These are phyloP conservation scores for Bombus superbus DNA, from an alignment of 1,140 invertebrate genomes.

Conservation along the genomic window DNA sequence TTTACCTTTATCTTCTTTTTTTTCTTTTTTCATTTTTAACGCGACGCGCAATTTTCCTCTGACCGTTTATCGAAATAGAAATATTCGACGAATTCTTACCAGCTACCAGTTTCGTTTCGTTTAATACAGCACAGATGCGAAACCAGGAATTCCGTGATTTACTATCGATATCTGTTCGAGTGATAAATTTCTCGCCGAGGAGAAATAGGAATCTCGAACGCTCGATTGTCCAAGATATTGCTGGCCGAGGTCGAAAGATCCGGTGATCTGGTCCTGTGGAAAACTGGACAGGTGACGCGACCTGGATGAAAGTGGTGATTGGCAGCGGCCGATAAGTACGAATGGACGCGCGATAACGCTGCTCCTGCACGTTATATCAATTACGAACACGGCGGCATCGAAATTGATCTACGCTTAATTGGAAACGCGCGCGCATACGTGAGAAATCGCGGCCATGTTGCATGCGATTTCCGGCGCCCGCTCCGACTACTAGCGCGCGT, in stretches of 20 bases:
- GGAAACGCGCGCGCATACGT: slow-evolving; percentile 8
- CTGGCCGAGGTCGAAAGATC: neutral
- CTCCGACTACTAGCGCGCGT: neutral
- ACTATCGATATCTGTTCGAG: neutral
- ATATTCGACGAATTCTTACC: neutral
- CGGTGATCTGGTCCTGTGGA: neutral
- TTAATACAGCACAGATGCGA: neutral
- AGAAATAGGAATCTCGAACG: neutral
- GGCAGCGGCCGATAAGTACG: slow-evolving; percentile 30
- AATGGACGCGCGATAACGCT: slow-evolving; percentile 27
- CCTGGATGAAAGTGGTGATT: slow-evolving; percentile 34
- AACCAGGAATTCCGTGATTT: neutral
- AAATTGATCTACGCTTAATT: slow-evolving; percentile 50
- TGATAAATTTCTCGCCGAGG: neutral
- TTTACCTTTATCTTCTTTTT: no score
- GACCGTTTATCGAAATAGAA: neutral
- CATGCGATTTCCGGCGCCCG: neutral
- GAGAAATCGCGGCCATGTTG: neutral
- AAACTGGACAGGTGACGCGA: slow-evolving; percentile 33
- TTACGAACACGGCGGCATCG: slow-evolving; percentile 28
- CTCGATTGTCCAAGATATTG: neutral
- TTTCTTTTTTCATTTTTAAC: neutral
- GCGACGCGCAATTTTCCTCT: no score
- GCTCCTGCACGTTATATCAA: slow-evolving; percentile 38
- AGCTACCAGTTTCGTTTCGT: neutral